Conservation (phyloP, 2,797 vertebrate genomes). For the Liasis olivaceus region DNA sequence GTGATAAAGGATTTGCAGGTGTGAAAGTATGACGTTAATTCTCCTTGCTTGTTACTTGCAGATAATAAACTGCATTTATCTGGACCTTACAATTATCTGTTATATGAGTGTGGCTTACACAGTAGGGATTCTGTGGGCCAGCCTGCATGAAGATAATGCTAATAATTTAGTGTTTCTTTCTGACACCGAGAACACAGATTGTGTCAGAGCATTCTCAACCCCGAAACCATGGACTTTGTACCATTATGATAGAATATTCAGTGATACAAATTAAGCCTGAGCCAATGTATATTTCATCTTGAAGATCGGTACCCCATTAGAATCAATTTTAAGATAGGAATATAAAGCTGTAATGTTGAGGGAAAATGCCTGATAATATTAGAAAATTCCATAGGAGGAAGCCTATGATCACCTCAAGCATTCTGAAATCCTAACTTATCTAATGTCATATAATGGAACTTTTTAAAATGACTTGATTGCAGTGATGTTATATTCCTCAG, state of each 20-base stretch:
- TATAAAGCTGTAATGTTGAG: accelerated
- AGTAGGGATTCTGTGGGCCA: background rate
- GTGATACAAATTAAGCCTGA: background rate
- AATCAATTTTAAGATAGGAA: constrained; percentile 1
- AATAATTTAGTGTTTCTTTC: constrained; percentile 9
- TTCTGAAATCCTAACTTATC: background rate
- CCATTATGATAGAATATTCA: background rate
- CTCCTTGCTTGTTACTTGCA: constrained; percentile 12
- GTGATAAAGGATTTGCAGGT: constrained; percentile 6
- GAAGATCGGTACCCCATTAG: background rate
- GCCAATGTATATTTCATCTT: background rate
- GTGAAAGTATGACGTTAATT: constrained; percentile 25
- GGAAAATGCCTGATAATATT: background rate
- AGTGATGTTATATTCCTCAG: background rate
- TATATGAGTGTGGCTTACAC: background rate
- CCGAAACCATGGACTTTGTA: background rate
- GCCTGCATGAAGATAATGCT: constrained; percentile 20
- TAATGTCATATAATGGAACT: background rate
- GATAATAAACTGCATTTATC: constrained; percentile 29
- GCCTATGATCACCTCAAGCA: background rate
- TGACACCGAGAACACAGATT: background rate
- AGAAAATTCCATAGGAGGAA: background rate
- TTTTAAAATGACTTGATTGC: background rate
- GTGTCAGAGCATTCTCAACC: background rate
- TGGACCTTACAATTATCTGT: constrained; percentile 14